Base-by-base conservation (phyloP, 2,113 vertebrate genomes). In the Salvator merianae region DNA sequence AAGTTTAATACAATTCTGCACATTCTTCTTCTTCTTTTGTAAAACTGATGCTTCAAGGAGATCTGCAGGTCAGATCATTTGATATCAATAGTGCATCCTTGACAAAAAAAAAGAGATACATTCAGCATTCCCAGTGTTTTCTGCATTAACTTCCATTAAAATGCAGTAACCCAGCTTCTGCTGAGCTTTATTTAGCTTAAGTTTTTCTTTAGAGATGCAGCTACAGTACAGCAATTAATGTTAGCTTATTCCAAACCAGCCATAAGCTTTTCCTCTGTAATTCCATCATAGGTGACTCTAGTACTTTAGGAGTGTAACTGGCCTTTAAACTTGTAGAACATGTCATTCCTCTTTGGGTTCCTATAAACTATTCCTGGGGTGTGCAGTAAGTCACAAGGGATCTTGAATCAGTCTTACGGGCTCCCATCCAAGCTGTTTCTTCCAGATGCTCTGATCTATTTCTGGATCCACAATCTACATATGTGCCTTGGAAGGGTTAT, bases 371-470 rank as follows among this genome's bases (percentile, higher is more conserved):
- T 82, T 82, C 53, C 50, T 30, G 22, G 22, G 65, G 26, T 47
- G 9, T 40, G 36, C 38, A 18, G 18, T 71, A 22, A 47, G 36
- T 66, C 53, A 62, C 3, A 34, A 62, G 68, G 38, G 66, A 53
- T 77, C n/a, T 40, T 66, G 66, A 78, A 65, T 63, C 77, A 85
- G 69, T 36, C 59, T 80, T 80, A 53, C 30, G 59, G 77, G 69
- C 38, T 80, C 10, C 20, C 73, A 30, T 73, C 77, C 77, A 85
- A 85, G 14, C 22, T 74, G 36, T 38, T 80, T 32, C 70, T 66
- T 73, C 55, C 43, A 66, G 43, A 80, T 53, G 32, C 70, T 73
- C n/a, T 66, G 59, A 36, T 74, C 77, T 80, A 80, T 66, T 66
- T 73, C 77, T 66, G 55, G n/a, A 66, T 73, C 77, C 62, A n/a